Base-by-base conservation (phyloP, 1,140 invertebrate species). In the Riptortus pedestris region DNA sequence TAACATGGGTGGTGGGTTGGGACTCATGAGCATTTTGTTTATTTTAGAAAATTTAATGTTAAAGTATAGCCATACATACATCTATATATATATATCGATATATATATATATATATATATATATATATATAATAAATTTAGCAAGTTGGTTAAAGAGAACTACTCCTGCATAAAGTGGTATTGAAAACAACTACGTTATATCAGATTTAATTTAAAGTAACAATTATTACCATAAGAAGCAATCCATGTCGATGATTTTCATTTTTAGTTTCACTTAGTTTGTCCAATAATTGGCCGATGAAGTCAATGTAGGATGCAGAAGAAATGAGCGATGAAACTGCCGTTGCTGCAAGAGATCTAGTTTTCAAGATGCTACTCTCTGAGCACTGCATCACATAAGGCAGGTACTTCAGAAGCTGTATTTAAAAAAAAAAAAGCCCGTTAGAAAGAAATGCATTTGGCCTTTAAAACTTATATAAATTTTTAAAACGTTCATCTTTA, bases 171-270 rank as follows among this genome's bases (percentile, higher is more conserved):
- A n/a, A n/a, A n/a, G n/a, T n/a, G n/a, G n/a, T n/a, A n/a, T n/a
- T n/a, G n/a, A n/a, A n/a, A n/a, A n/a, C n/a, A n/a, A n/a, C n/a
- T n/a, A n/a, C n/a, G n/a, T n/a, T n/a, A n/a, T n/a, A n/a, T n/a
- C n/a, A n/a, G n/a, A n/a, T n/a, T n/a, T n/a, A n/a, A n/a, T n/a
- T n/a, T n/a, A n/a, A n/a, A n/a, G n/a, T n/a, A n/a, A n/a, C n/a
- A n/a, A n/a, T n/a, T n/a, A n/a, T n/a, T n/a, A 78, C 74, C 71
- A 79, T 77, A 16, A 79, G 69, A 11, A 77, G 66, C 29, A 76
- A 66, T 18, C 78, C 78, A 67, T 79, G 78, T 24, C 71, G 73
- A 52, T 72, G 71, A 69, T 79, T 79, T 28, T 70, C 73, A 47
- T 71, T 70, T 24, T 60, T 63, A 0, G 22, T 28, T 14, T 74